Evolutionary conservation across 1,140 invertebrate species (phyloP).

Genomic region (Musca vetustissima): DNA sequence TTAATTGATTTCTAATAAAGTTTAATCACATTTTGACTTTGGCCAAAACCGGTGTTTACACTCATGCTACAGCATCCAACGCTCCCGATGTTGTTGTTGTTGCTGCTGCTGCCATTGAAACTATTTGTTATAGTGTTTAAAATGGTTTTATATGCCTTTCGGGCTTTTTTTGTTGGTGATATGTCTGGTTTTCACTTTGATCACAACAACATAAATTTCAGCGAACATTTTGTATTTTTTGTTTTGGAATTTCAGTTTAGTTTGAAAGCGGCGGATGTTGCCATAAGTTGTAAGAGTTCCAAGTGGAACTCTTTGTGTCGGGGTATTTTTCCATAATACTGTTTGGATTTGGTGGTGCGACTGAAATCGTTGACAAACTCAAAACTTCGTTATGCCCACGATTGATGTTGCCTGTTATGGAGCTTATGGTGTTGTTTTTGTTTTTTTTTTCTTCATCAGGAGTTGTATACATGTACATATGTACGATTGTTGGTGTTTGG

Average conservation of each 20-base stretch:
- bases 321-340: too few relatives aligned
- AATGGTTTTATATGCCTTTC: slow-evolving; percentile 9
- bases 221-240: background rate
- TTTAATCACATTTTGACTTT: slow-evolving; percentile 11
- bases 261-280: background rate
- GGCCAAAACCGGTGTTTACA: slow-evolving; percentile 16
- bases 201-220: slow-evolving; percentile 21
- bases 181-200: slow-evolving; percentile 17
- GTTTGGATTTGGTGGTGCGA: too few relatives aligned
- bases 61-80: too few relatives aligned
- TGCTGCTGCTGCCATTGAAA: background rate
- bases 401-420: too few relatives aligned
- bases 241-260: background rate
- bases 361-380: too few relatives aligned
- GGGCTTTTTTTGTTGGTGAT: background rate
- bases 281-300: too few relatives aligned
- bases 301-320: too few relatives aligned
- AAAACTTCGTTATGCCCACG: too few relatives aligned
- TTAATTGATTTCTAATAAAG: slow-evolving; percentile 25
- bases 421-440: too few relatives aligned
- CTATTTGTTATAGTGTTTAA: background rate
- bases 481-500: too few relatives aligned
- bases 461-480: too few relatives aligned
- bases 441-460: too few relatives aligned
- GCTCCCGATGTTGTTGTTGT: background rate